Conservation (phyloP, 35 echinoderm and acorn worm genomes). For the Anneissia japonica region DNA sequence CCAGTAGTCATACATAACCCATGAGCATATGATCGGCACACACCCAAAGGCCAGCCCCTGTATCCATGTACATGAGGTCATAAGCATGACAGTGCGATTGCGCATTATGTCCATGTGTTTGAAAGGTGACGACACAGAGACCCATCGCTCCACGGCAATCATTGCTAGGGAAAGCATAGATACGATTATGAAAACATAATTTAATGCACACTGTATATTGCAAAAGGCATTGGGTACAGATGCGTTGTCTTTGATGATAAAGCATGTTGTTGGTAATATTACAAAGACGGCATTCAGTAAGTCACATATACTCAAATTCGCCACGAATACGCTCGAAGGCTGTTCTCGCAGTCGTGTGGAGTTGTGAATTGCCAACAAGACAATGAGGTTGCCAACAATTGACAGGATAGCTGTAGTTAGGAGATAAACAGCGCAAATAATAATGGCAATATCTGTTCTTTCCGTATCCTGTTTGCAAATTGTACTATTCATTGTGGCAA, state of each 20-base stretch:
- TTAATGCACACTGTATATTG: conserved; percentile 46
- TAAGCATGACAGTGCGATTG: neutral
- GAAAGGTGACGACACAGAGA: neutral
- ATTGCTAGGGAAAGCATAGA: conserved; percentile 43
- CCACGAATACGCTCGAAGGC: conserved; percentile 13
- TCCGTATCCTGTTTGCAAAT: neutral
- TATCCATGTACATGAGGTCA: conserved; percentile 24
- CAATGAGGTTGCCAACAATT: conserved; percentile 31
- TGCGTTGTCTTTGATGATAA: conserved; percentile 4
- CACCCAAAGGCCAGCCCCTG: conserved; percentile 22
- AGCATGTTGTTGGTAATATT: neutral
- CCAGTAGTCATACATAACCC: conserved; percentile 54
- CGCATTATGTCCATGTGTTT: conserved; percentile 25
- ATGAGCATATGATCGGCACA: conserved; percentile 23
- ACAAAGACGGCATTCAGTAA: conserved; percentile 34
- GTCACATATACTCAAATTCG: conserved; percentile 49
- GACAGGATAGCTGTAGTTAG: conserved; percentile 20
- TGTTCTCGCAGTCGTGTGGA: conserved; percentile 26
- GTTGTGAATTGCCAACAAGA: conserved; percentile 23
- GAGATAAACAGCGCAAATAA: neutral
- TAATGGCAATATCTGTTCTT: neutral
- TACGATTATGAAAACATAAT: conserved; percentile 50
- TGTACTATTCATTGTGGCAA: no score
- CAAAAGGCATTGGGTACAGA: conserved; percentile 1
- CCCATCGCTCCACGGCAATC: conserved; percentile 33